Conservation (phyloP, 2,888 invertebrate species). For the Melanargia galathea region DNA sequence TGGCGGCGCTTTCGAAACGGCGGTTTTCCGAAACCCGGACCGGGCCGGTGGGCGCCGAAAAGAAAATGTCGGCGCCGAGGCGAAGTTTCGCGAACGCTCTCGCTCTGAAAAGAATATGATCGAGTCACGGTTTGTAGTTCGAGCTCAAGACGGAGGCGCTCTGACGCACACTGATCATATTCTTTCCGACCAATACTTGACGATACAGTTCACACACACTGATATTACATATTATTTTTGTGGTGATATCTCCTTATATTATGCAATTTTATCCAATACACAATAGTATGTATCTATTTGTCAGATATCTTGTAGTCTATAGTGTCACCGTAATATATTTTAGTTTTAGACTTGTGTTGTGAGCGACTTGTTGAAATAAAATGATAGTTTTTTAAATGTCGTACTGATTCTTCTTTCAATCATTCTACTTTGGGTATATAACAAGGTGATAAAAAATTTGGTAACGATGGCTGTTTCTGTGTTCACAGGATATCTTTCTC, state of each 20-base stretch:
- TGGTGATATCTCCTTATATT: conserved; percentile 61
- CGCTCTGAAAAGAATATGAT: conserved; percentile 79
- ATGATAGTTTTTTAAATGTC: conserved; percentile 77
- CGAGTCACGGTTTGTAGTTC: conserved; percentile 53
- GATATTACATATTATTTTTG: conserved; percentile 44
- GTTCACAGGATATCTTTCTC: too few species aligned
- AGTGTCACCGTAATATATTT: conserved; percentile 61
- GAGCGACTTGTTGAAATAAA: conserved; percentile 75
- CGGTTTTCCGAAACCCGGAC: conserved; percentile 68
- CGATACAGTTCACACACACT: conserved; percentile 44
- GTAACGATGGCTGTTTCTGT: too few species aligned
- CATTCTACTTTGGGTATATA: conserved; percentile 52
- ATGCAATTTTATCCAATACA: conserved; percentile 60
- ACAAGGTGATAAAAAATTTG: too few species aligned
- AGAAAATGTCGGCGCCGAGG: conserved; percentile 59
- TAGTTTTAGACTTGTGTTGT: conserved; percentile 72
- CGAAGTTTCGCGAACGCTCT: conserved; percentile 57
- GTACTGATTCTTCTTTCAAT: conserved; percentile 66
- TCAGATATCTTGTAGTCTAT: conserved; percentile 52
- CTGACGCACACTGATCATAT: conserved; percentile 66
- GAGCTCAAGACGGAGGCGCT: conserved; percentile 65
- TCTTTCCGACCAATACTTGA: conserved; percentile 56
- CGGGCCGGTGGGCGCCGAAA: conserved; percentile 59
- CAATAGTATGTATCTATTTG: conserved; percentile 60
- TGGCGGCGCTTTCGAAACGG: conserved; percentile 70